Conservation (phyloP, 2,797 vertebrate species). For the Neomorphus geoffroyi region DNA sequence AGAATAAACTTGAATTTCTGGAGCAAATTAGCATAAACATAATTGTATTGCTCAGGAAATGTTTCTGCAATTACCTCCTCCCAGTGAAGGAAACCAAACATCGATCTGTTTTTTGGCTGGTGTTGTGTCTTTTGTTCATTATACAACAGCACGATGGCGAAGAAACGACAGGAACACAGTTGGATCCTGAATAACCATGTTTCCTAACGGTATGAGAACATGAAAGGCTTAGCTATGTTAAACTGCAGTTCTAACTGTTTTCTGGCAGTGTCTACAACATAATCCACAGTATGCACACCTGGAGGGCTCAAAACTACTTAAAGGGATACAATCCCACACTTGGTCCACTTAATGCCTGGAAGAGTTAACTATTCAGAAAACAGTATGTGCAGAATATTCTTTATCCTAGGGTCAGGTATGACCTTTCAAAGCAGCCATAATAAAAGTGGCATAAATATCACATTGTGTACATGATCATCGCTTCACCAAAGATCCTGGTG, state of each 20-base stretch:
- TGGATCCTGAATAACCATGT: slow-evolving; percentile 48
- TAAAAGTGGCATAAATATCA: accelerated
- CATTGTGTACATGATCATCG: accelerated
- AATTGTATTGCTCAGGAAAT: slow-evolving; percentile 52
- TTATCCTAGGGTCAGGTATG: background rate
- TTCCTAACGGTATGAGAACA: slow-evolving; percentile 47
- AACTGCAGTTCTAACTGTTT: slow-evolving; percentile 34
- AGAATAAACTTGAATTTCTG: slow-evolving; percentile 11
- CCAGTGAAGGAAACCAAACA: background rate
- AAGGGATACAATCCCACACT: background rate
- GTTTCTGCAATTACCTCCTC: slow-evolving; percentile 45
- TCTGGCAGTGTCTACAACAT: background rate
- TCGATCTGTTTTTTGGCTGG: slow-evolving; percentile 29
- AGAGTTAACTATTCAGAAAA: background rate
- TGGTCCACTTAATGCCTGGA: background rate
- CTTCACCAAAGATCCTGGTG: background rate
- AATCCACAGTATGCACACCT: background rate
- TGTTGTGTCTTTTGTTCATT: slow-evolving; percentile 33
- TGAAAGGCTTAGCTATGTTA: slow-evolving; percentile 1
- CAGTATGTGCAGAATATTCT: background rate
- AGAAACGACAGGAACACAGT: background rate
- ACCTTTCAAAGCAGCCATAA: background rate
- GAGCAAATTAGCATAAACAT: slow-evolving; percentile 30
- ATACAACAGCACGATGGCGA: slow-evolving; percentile 13
- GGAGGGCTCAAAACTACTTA: background rate